Conservation (phyloP, 2,797 vertebrate species). For the Gymnothorax javanicus region DNA sequence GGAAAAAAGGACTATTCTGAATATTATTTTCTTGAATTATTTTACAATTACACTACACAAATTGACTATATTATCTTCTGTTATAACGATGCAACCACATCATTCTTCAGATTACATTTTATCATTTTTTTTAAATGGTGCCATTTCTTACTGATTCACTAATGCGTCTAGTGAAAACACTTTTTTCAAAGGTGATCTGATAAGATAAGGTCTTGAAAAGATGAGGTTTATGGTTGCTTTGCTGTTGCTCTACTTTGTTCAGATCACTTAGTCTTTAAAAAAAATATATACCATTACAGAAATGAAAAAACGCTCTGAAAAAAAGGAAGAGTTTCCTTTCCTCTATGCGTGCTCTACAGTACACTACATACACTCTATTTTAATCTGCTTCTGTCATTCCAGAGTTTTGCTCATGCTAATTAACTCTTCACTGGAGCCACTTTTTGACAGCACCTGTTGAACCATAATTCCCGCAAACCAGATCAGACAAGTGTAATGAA, state of each 20-base stretch:
- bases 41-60: not conserved
- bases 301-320: not conserved
- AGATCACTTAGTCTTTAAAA: not conserved
- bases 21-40: not conserved
- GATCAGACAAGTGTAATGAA: constrained; percentile 19
- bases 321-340: constrained; percentile 3
- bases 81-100: not conserved
- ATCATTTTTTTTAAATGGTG: not conserved
- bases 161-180: not conserved
- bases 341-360: too few relatives aligned
- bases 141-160: not conserved
- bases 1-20: not conserved
- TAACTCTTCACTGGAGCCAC: not conserved
- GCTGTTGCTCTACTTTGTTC: not conserved
- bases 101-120: not conserved
- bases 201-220: not conserved
- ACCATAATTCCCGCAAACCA: not conserved
- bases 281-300: not conserved
- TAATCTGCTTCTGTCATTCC: not conserved
- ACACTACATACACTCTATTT: not conserved
- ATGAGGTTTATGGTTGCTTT: not conserved
- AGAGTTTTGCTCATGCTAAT: not conserved
- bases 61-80: not conserved
- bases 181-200: not conserved
- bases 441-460: constrained; percentile 18